Evolutionary conservation across 1,140 invertebrate species (phyloP), one percentile per base, ranked within the genome.

Genomic region (Halictus rubicundus): DNA sequence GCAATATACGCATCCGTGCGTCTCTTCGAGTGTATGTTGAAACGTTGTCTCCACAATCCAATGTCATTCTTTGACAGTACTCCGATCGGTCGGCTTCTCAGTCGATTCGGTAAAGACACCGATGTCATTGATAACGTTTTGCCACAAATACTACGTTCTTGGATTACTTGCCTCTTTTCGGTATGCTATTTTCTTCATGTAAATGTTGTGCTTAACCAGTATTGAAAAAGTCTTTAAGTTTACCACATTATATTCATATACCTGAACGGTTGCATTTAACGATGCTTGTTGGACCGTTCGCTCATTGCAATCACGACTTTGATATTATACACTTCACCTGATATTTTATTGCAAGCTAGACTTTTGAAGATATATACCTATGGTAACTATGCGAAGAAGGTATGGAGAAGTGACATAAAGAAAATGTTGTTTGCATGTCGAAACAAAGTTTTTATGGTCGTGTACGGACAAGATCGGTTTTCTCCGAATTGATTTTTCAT

Each of bases 1-100:
- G 93, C 94, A 61, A 81, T 96, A 82, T 92, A 93, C 84, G 96
- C 95, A 80, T 94, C 95, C 75, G 85, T 88, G 81, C 86, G 87
- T 87, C 92, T 97, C 84, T 96, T 96, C 91, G 87, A 91, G 52
- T 78, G 77, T 65, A 92, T 97, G 70, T 94, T 97, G 69, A 87
- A 90, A 68, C 94, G 94, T 87, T 91, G 96, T 85, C 88, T 97
- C 85, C 93, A 92, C 74, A 94, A 94, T 84, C 95, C 96, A 32
- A 95, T 96, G 92, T 92, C 91, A 68, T 97, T 97, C 94, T 97
- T 97, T 92, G 96, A 97, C 92, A 94, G 93, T 61, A 96, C 95
- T 84, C 96, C 97, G 9, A 91, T 93, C 78, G 96, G 96, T 83
- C 94, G 96, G 84, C 94, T 97, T 83, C 91, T 97, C 78, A 96